Percentiles rank a stretch among this genome's conserved stretches.
These are phyloP conservation scores for Ferdinandea cuprea DNA, from an alignment of 2,888 invertebrate genomes.

Conservation along the genomic window DNA sequence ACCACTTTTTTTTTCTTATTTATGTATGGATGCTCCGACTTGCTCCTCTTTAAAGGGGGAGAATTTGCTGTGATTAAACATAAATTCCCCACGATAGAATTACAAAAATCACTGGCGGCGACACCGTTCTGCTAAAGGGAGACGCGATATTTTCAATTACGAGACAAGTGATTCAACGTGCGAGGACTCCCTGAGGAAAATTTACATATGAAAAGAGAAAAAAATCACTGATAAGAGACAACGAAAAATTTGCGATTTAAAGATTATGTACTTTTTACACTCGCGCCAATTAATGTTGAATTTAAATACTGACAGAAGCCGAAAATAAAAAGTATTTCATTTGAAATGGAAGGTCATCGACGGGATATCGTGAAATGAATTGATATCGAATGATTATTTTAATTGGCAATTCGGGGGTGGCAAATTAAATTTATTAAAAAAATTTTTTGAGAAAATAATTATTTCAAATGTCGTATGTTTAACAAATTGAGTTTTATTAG, in stretches of 20 bases:
- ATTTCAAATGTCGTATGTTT: neutral
- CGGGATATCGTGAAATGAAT: slow-evolving; percentile 3
- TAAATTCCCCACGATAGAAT: slow-evolving; percentile 6
- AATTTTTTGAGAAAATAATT: neutral
- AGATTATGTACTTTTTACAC: slow-evolving; percentile 14
- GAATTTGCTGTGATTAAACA: neutral
- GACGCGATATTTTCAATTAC: neutral
- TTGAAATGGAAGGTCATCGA: slow-evolving; percentile 60
- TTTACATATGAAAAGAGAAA: neutral
- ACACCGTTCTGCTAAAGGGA: neutral
- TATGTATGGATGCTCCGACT: slow-evolving; percentile 30
- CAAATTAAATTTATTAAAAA: neutral
- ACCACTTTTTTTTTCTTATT: slow-evolving; percentile 1
- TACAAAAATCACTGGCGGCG: neutral
- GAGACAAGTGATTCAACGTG: neutral
- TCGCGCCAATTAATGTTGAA: slow-evolving; percentile 55
- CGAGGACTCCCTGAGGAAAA: slow-evolving; percentile 22
- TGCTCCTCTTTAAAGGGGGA: neutral
- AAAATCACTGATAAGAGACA: slow-evolving; percentile 26
- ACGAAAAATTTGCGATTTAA: neutral
- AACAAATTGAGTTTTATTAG: neutral
- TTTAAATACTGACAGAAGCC: slow-evolving; percentile 38
- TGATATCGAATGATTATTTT: too few species aligned
- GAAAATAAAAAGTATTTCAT: slow-evolving; percentile 34
- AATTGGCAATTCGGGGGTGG: slow-evolving; percentile 27